These are phyloP conservation scores for Microcebus griseorufus DNA, from an alignment of 2,113 vertebrate species.

Conservation along the genomic window DNA sequence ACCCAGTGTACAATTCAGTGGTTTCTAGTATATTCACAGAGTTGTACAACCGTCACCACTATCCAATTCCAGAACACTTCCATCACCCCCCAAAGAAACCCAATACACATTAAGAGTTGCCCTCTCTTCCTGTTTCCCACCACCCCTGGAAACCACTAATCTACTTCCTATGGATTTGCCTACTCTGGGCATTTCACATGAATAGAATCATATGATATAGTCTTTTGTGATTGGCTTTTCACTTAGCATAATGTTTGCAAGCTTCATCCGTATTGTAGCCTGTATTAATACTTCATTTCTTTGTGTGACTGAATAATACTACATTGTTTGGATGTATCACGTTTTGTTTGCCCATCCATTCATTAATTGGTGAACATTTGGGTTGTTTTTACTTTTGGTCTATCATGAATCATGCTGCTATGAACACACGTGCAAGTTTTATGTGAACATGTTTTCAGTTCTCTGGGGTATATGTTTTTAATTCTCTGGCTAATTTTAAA, in stretches of 20 bases:
- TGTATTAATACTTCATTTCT: neutral
- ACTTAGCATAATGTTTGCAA: neutral
- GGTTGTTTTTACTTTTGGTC: neutral
- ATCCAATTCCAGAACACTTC: neutral
- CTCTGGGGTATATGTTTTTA: neutral
- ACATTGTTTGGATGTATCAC: neutral
- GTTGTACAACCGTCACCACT: neutral
- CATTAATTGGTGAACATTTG: neutral
- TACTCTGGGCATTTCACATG: neutral
- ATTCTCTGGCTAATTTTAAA: too few relatives aligned
- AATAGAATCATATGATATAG: neutral
- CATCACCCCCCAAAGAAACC: neutral
- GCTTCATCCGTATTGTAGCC: neutral
- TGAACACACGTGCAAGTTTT: neutral
- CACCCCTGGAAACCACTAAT: neutral
- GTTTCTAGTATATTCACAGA: neutral
- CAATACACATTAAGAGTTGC: neutral
- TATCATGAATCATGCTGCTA: neutral
- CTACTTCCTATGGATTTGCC: neutral
- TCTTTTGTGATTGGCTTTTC: neutral
- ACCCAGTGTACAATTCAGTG: neutral
- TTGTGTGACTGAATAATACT: neutral
- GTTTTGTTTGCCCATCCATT: neutral
- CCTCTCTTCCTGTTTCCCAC: neutral
- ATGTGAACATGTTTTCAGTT: neutral